These are phyloP conservation scores for Drosophila neocordata DNA, from an alignment of 1,140 invertebrate genomes.

Conservation along the genomic window DNA sequence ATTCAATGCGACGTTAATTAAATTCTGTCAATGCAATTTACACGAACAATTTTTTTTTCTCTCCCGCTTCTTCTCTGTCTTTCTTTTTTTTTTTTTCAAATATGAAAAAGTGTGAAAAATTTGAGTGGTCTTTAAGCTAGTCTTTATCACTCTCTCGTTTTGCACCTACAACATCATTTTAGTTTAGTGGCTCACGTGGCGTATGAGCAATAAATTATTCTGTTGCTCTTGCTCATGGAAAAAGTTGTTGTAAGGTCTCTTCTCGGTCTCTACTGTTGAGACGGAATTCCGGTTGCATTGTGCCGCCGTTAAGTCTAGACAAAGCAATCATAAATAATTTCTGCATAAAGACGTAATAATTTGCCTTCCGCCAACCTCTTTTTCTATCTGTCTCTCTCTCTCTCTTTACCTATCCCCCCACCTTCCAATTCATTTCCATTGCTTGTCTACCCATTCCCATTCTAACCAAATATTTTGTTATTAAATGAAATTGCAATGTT, in stretches of 20 bases:
- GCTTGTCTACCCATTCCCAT: not conserved
- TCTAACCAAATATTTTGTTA: conserved; percentile 77
- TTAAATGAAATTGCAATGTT: conserved; percentile 80
- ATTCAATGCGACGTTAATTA: conserved; percentile 79
- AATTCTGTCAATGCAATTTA: conserved; percentile 74
- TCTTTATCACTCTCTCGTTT: conserved; percentile 5
- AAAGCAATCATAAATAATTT: conserved; percentile 81
- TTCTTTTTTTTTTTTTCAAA: not conserved
- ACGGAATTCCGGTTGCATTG: conserved; percentile 77
- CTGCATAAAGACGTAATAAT: conserved; percentile 77
- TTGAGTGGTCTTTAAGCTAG: conserved; percentile 22
- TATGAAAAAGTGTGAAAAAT: not conserved
- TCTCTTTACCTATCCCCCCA: conserved; percentile 4
- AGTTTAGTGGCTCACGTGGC: conserved; percentile 50
- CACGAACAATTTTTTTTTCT: conserved; percentile 29
- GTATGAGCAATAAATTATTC: conserved; percentile 72
- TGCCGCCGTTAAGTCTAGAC: conserved; percentile 71
- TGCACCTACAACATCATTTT: conserved; percentile 21
- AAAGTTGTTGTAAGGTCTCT: conserved; percentile 44
- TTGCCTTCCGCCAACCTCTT: conserved; percentile 27
- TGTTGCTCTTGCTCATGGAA: conserved; percentile 17
- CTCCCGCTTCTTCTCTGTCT: not conserved
- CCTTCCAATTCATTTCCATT: not conserved
- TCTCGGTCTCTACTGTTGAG: not conserved
- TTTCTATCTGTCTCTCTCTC: not conserved